Base-by-base conservation (phyloP, 2,113 vertebrate species). In the Pygoscelis antarcticus region DNA sequence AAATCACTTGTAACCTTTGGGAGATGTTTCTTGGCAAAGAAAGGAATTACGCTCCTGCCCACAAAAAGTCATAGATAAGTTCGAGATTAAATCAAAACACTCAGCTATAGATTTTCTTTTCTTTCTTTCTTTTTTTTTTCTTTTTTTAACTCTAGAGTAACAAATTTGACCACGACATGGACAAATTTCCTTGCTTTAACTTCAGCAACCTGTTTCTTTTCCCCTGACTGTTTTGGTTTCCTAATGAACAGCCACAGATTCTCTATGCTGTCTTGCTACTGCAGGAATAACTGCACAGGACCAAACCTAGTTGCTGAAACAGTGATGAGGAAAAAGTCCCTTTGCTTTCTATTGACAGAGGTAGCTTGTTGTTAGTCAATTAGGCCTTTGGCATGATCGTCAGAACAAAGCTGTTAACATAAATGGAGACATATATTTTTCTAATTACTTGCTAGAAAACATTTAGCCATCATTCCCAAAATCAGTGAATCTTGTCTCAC, bases 401-500 rank as follows among this genome's bases (percentile, higher is more conserved):
- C 90, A 77, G 90, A 60, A 86, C 42, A 94, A 96, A 96, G 46
- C 57, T 94, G 58, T 47, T 86, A 95, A 95, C 2, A 29, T 85
- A 95, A 95, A 95, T 70, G 40, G 46, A 62, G 22, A 47, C 26
- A 46, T 44, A 85, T 52, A 38, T 55, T 83, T 96, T 95, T 93
- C 47, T 75, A 96, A 97, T 95, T 91, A 96, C 80, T 93, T 92
- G 74, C 89, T 91, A 89, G 87, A 96, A 97, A 96, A 97, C 61
- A 90, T 77, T 90, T 83, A 94, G 77, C 68, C 61, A 79, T 88
- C 85, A 91, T 91, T 96, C 94, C 94, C 51, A 18, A 95, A 90
- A 97, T 40, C 42, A 92, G 94, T 96, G 96, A 93, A 94, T 96
- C 71, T 93, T 96, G 97, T 96, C 97, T 98, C 96, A 83, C 97